Base-by-base conservation (phyloP, 1,140 invertebrate genomes). In the Charaxes varanes region DNA sequence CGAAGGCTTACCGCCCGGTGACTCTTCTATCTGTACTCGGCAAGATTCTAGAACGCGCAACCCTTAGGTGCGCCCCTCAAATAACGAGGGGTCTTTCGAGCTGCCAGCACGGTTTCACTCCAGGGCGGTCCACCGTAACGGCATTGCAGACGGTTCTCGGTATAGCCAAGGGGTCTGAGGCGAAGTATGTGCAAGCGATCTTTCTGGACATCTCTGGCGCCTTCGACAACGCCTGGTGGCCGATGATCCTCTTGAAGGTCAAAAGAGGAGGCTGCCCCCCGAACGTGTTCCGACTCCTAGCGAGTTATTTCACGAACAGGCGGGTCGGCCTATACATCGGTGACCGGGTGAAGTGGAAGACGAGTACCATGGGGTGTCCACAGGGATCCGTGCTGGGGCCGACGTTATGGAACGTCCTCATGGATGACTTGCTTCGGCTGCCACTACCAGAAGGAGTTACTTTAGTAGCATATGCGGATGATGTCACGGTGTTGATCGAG, bases 361-460 rank as follows among this genome's bases (percentile, higher is more conserved):
- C 14, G 0, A 42, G 62, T 0, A 68, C 52, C 0, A 68, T 59
- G 48, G 80, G 85, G 0, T 80, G 85, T 17, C 84, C 85, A 0
- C 81, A 86, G 48, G 82, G 82, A 0, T 86, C 80, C 0, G 66
- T 85, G 1, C 40, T 84, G 0, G 80, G 80, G 0, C 72, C 83
- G 0, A 21, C 43, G 1, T 40, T 81, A 0, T 86, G 83, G 76
- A 85, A 84, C 30, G 6, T 85, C 0, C 42, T 81, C 2, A 69
- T 86, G 13, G 68, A 85, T 24, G 55, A 53, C 2, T 37, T 82
- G 1, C 36, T 85, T 11, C 15, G 21, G 3, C 30, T 80, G 2
- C 53, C 57, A 12, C 15, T 42, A 0, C 36, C 53, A 0, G 8
- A 17, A 8, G 66, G 53, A 0, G 33, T 69, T 1, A 21, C 5